Evolutionary conservation across 1,140 invertebrate species (phyloP).

Genomic region (Lepidostoma basale): DNA sequence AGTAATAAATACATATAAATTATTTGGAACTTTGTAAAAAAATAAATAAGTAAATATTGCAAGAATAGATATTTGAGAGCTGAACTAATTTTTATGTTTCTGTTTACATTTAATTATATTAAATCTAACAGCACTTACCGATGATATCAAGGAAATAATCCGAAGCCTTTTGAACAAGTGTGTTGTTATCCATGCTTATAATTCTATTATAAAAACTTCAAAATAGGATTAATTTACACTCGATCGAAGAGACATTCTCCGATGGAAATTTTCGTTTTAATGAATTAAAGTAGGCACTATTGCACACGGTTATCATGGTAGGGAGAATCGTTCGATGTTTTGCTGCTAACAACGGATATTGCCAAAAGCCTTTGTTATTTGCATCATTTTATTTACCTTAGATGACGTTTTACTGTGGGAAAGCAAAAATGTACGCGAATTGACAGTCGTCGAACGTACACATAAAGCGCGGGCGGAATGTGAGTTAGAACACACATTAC

Average conservation of each 20-base stretch:
- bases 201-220: neutral
- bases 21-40: too few relatives aligned
- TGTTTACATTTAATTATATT: too few relatives aligned
- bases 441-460: too few relatives aligned
- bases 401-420: conserved; percentile 6
- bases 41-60: too few relatives aligned
- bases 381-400: conserved; percentile 10
- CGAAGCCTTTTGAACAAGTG: conserved; percentile 8
- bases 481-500: too few relatives aligned
- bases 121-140: neutral
- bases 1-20: too few relatives aligned
- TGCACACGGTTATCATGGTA: neutral
- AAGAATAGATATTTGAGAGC: too few relatives aligned
- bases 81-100: too few relatives aligned
- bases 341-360: neutral
- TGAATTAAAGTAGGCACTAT: neutral
- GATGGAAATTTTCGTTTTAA: neutral
- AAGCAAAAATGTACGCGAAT: neutral
- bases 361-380: neutral
- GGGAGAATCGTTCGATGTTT: neutral
- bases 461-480: too few relatives aligned
- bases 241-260: neutral
- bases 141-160: conserved; percentile 26
- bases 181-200: neutral
- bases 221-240: neutral